phyloP scores from a whole-genome alignment of 2,888 invertebrate genomes.

The Petrolisthes manimaculis region DNA sequence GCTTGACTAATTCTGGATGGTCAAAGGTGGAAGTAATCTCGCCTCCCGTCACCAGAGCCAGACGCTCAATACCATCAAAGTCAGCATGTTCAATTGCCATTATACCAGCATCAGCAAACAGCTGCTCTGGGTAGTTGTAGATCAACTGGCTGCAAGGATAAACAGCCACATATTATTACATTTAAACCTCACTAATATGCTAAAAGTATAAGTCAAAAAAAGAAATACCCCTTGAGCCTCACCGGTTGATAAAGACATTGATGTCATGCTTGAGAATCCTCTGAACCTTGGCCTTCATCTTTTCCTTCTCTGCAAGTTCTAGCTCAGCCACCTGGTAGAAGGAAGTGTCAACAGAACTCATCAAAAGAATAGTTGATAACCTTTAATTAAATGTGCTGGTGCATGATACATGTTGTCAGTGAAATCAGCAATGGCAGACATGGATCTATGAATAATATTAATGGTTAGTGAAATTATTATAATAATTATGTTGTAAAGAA shows the following conservation, averaged over 20 bases:
- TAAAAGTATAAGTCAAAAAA: not conserved
- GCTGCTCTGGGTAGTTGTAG: constrained; percentile 99
- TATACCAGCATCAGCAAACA: constrained; percentile 97
- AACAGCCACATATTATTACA: not conserved
- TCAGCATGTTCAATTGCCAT: constrained; percentile 99
- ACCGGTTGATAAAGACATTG: constrained; percentile 97
- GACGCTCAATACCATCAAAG: constrained; percentile 97
- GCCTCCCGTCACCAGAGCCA: constrained; percentile 96
- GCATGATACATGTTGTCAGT: too few species aligned
- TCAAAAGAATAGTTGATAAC: too few species aligned
- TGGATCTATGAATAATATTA: too few species aligned
- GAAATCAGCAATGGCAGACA: too few species aligned
- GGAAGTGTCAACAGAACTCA: not conserved
- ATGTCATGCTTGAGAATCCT: constrained; percentile 94
- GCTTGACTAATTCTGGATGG: constrained; percentile 88
- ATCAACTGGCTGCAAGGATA: constrained; percentile 84
- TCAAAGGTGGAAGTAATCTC: constrained; percentile 99
- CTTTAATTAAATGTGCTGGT: too few species aligned
- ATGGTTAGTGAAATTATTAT: too few species aligned
- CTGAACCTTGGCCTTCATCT: constrained; percentile 99
- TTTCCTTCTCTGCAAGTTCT: constrained; percentile 97
- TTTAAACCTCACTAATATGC: not conserved
- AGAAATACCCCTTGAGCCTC: not conserved
- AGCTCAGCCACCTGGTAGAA: constrained; percentile 90
- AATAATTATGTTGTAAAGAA: too few species aligned